A percentile compares a stretch with the other conserved stretches of the same genome.
phyloP scores from a whole-genome alignment of 2,113 vertebrate species.

The Xyrauchen texanus region DNA sequence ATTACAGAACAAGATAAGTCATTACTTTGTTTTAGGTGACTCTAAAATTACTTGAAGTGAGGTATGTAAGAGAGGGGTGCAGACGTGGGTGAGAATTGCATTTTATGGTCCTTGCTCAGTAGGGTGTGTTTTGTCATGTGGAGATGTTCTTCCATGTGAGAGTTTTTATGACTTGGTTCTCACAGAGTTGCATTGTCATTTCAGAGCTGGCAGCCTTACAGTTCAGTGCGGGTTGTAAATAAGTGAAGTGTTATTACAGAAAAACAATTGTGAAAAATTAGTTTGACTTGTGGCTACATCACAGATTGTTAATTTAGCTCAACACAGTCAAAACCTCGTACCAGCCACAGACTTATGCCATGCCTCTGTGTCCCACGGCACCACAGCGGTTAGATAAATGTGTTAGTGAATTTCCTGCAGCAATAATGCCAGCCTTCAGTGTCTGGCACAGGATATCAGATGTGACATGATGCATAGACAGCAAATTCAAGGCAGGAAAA shows the following conservation, averaged over 20 bases:
- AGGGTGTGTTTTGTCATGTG: no score
- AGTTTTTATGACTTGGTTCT: no score
- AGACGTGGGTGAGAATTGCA: no score
- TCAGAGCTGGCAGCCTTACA: no score
- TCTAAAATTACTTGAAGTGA: no score
- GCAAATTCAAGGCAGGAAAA: conserved; percentile 12
- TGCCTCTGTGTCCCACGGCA: conserved; percentile 33
- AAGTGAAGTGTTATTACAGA: not conserved
- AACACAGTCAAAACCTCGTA: not conserved
- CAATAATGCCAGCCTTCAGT: conserved; percentile 42
- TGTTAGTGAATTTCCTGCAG: conserved; percentile 38
- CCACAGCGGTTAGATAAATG: conserved; percentile 45
- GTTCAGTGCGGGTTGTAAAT: not conserved
- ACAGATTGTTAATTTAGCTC: not conserved
- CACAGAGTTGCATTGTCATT: no score
- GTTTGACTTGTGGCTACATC: conserved; percentile 6
- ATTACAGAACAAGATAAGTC: no score
- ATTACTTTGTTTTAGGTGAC: no score
- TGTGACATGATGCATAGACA: conserved; percentile 31
- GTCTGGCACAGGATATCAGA: conserved; percentile 43
- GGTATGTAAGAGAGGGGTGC: no score
- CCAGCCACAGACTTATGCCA: conserved; percentile 16
- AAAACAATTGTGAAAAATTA: not conserved
- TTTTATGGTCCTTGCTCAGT: no score
- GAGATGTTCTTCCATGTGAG: no score